Percentiles rank a stretch among this genome's conserved stretches.
These are phyloP conservation scores for Ceyx melanurus DNA, from an alignment of 2,113 vertebrate species.

Conservation along the genomic window DNA sequence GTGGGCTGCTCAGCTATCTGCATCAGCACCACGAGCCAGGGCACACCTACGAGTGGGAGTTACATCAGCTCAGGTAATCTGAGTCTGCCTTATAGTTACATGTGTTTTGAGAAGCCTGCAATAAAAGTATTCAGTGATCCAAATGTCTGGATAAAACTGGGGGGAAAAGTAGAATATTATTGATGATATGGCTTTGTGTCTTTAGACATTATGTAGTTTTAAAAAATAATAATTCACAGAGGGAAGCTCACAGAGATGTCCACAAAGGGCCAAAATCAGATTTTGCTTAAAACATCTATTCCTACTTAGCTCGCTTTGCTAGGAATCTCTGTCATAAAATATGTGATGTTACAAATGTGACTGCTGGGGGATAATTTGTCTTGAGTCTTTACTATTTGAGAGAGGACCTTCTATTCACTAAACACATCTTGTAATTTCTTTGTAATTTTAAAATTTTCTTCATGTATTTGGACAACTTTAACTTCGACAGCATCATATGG, in stretches of 20 bases:
- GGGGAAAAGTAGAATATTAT: neutral
- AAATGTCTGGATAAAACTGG: neutral
- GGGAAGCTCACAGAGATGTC: neutral
- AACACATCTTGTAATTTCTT: neutral
- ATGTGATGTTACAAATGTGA: neutral
- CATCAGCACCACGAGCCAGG: neutral
- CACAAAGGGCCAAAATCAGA: neutral
- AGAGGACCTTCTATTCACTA: neutral
- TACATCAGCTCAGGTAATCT: neutral
- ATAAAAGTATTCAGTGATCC: neutral
- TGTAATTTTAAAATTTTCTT: neutral
- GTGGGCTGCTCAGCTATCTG: neutral
- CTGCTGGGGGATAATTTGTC: neutral
- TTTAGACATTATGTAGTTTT: neutral
- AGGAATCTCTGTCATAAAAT: neutral
- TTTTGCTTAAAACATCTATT: neutral
- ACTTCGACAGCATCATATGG: neutral
- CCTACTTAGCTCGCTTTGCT: neutral
- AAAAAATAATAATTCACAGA: neutral
- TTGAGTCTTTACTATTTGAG: neutral
- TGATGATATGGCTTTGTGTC: neutral
- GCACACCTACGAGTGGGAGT: neutral
- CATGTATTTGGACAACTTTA: neutral
- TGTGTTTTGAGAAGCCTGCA: neutral
- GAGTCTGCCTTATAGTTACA: neutral